Base-by-base conservation (phyloP, 2,888 invertebrate genomes). In the Caenorhabditis sp. region DNA sequence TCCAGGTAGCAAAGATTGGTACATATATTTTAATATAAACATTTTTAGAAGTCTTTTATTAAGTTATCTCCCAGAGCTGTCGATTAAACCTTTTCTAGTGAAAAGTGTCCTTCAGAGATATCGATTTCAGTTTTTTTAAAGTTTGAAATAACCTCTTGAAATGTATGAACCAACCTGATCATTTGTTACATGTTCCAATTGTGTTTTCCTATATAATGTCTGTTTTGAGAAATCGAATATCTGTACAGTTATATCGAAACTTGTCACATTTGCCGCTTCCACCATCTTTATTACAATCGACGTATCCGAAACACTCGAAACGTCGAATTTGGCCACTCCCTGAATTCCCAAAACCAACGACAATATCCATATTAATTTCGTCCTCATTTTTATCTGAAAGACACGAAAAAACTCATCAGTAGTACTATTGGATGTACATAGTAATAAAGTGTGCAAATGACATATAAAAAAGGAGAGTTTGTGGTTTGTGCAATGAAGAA, bases 201-300 rank as follows among this genome's bases (percentile, higher is more conserved):
- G 80, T 23, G 82, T 82, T 43, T 75, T 78, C 17, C 82, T 67
- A 60, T 73, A 82, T 21, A 80, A 66, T 38, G 68, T 62, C 31
- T 78, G 72, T 25, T 76, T 67, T 20, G 80, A 74, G 27, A 82
- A 52, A 66, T 82, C 82, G 64, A 76, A 82, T 23, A 82, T 80
- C 54, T 80, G 77, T 7, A 80, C 82, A 17, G 78, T 78, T 59
- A 82, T 82, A 60, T 82, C 82, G 63, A 82, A 82, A 21, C 72
- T 70, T 17, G 76, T 76, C 25, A 82, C 80, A 49, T 80, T 80
- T 21, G 63, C 68, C 4, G 75, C 78, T 14, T 78, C 72, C 61
- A 82, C 59, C 80, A 82, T 82, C 31, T 64, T 63, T 36, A 82
- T 80, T 31, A 82, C 82, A 20, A 82, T 53, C 10, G 75, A 75